phyloP scores from a whole-genome alignment of 2,888 invertebrate genomes.

The Petrolisthes cinctipes region DNA sequence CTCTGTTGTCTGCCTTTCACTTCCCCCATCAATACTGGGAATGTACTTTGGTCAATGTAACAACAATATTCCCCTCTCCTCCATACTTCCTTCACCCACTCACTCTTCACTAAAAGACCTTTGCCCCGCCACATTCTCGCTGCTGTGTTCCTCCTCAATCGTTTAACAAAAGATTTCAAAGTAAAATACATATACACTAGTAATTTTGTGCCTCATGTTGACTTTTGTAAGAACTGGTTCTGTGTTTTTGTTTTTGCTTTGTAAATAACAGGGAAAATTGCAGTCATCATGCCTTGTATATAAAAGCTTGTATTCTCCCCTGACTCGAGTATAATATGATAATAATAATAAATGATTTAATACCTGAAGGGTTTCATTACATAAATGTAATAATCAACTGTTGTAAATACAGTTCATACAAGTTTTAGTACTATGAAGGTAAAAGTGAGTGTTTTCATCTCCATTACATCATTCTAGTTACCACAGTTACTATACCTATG shows the following conservation, averaged over 20 bases:
- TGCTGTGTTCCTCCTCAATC: slow-evolving; percentile 3
- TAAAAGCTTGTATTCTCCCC: slow-evolving; percentile 6
- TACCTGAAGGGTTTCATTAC: background rate
- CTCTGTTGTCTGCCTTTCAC: too few relatives aligned
- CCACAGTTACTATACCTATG: too few relatives aligned
- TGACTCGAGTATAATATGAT: slow-evolving; percentile 15
- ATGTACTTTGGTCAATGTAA: background rate
- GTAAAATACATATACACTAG: slow-evolving; percentile 4
- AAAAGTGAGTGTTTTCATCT: too few relatives aligned
- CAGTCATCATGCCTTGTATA: slow-evolving; percentile 16
- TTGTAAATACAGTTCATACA: too few relatives aligned
- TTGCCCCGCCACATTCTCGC: background rate
- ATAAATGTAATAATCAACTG: background rate
- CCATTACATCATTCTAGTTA: too few relatives aligned
- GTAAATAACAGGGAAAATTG: slow-evolving; percentile 1
- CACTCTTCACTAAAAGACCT: background rate
- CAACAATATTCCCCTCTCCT: background rate
- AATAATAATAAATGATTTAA: slow-evolving; percentile 13
- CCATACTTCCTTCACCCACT: background rate
- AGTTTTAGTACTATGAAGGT: too few relatives aligned
- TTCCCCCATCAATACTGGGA: too few relatives aligned
- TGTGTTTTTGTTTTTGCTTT: slow-evolving; percentile 14
- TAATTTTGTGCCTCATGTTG: slow-evolving; percentile 11
- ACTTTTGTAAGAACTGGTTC: slow-evolving; percentile 14
- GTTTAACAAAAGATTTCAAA: background rate